Evolutionary conservation across 2,797 vertebrate genomes (phyloP).

Genomic region (Poecilia picta): DNA sequence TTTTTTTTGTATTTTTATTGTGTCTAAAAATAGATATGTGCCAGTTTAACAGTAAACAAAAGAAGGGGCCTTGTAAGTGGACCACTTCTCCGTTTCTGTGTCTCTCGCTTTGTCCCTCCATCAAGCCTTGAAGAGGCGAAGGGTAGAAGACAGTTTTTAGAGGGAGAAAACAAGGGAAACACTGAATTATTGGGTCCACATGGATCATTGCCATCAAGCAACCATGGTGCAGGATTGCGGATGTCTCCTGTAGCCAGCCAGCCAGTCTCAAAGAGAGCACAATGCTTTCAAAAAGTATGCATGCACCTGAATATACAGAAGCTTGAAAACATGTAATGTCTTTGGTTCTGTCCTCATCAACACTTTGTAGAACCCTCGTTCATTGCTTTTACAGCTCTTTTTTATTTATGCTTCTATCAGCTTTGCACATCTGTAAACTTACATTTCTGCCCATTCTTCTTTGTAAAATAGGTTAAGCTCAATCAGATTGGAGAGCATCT

Average conservation of each 20-base stretch:
- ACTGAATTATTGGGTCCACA: constrained; percentile 63
- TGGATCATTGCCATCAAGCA: constrained; percentile 69
- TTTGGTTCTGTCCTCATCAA: background rate
- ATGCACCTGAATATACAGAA: constrained; percentile 2
- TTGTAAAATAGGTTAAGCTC: background rate
- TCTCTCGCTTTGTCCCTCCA: constrained; percentile 43
- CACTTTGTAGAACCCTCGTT: background rate
- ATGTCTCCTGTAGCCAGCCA: constrained; percentile 63
- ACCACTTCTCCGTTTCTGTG: constrained; percentile 45
- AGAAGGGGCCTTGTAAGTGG: constrained; percentile 48
- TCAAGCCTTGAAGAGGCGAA: constrained; percentile 59
- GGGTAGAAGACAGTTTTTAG: constrained; percentile 41
- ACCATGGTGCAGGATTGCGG: constrained; percentile 62
- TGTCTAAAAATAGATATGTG: constrained; percentile 56
- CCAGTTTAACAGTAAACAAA: constrained; percentile 62
- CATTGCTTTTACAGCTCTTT: no score
- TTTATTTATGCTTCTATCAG: no score
- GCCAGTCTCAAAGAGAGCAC: constrained; percentile 43
- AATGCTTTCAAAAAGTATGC: background rate
- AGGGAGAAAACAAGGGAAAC: constrained; percentile 22
- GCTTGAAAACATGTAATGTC: background rate
- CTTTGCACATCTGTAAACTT: background rate
- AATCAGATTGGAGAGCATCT: background rate
- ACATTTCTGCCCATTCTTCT: background rate
- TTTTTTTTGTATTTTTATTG: constrained; percentile 29